Evolutionary conservation across 2,797 vertebrate species (phyloP), one percentile per base, ranked within the genome.

Genomic region (Gephyroberyx darwinii): DNA sequence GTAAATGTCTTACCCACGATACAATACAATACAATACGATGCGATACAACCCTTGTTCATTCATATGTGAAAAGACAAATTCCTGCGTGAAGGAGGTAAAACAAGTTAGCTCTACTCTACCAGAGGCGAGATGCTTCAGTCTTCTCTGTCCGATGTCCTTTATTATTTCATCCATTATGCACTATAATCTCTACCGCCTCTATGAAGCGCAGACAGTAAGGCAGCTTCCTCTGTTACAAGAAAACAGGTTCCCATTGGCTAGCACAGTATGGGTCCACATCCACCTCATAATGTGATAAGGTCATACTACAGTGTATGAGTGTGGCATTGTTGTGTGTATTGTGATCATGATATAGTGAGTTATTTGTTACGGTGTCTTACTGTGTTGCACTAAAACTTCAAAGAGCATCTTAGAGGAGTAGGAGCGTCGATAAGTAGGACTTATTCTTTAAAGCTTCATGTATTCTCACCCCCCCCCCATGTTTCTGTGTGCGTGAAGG

Each of bases 401-500:
- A 26, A 26, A 26, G 26, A 26, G 26, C 26, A n/a, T n/a, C n/a
- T n/a, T n/a, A n/a, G n/a, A n/a, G n/a, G n/a, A n/a, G n/a, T n/a
- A n/a, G n/a, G n/a, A n/a, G n/a, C 45, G 7, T 50, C 19, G 22
- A 33, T 66, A 3, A 10, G 17, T 30, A 4, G 16, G 45, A 13
- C 37, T 73, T 69, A 9, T 47, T 41, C 8, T 66, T 0, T 56
- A 17, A 45, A 14, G 43, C 14, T 5, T 16, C 3, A 45, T 72
- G 30, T 62, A 0, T 67, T 75, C 7, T 14, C 26, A 45, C 20
- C 10, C 9, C n/a, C 17, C n/a, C 22, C 10, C 26, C 33, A 22
- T 80, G 45, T 54, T 43, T 65, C 35, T 80, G 31, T 82, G 47
- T 76, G n/a, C 37, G 2, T 71, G 9, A 80, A 99, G 98, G 98